Percentiles rank a stretch among this genome's conserved stretches.
Evolutionary conservation across 2,888 invertebrate genomes (phyloP).

Genomic region (Lepidonotus clava): DNA sequence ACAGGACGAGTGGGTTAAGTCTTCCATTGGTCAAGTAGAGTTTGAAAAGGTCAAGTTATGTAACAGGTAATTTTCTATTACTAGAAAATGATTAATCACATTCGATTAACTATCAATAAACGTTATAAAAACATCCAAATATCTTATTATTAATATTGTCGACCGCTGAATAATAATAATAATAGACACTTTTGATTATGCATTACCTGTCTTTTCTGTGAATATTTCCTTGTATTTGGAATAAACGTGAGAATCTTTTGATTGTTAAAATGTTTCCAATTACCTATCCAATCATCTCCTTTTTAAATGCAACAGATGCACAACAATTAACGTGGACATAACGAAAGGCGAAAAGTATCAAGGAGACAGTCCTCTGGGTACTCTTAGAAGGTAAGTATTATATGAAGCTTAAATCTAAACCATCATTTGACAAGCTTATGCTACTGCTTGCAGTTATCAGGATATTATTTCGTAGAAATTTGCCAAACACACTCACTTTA

Average conservation of each 20-base stretch:
- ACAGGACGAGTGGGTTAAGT: not conserved
- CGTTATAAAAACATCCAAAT: not conserved
- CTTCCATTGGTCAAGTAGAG: not conserved
- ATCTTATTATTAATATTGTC: not conserved
- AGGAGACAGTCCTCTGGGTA: not conserved
- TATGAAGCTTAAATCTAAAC: no score
- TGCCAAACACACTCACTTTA: no score
- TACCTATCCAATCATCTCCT: not conserved
- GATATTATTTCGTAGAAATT: no score
- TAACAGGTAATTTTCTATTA: not conserved
- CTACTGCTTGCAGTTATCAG: not conserved
- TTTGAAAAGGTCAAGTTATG: constrained; percentile 1
- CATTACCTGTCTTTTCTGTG: not conserved
- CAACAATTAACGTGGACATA: not conserved
- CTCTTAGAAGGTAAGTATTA: not conserved
- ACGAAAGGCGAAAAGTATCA: not conserved
- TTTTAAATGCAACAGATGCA: not conserved
- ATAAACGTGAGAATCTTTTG: not conserved
- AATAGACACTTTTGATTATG: not conserved
- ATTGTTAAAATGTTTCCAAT: not conserved
- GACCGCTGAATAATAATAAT: not conserved
- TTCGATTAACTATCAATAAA: not conserved
- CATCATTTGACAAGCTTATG: not conserved
- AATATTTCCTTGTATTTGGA: not conserved
- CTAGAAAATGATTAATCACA: not conserved